Evolutionary conservation across 2,113 vertebrate genomes (phyloP).

Genomic region (Seriola dumerili): DNA sequence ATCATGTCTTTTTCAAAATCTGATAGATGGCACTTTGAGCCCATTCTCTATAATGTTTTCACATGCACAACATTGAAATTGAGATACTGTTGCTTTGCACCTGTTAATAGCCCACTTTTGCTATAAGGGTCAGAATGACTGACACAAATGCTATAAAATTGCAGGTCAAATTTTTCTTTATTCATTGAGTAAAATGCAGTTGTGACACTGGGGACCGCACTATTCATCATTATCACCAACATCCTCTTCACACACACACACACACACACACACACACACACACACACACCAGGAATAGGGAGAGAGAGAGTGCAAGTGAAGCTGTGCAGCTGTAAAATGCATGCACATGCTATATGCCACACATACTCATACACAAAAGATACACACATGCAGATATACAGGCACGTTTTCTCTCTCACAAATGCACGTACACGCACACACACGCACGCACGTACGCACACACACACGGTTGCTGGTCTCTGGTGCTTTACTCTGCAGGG

Average conservation of each 20-base stretch:
- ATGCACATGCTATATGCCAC: background rate
- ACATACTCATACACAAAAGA: background rate
- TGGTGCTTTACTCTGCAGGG: conserved; percentile 20
- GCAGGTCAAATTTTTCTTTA: background rate
- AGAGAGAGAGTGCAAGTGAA: background rate
- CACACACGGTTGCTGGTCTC: background rate
- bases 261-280: too few relatives aligned
- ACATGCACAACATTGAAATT: background rate
- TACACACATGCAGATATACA: background rate
- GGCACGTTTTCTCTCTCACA: background rate
- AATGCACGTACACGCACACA: background rate
- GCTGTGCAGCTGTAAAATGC: background rate
- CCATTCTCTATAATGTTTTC: background rate
- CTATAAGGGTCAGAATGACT: background rate
- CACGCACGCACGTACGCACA: background rate
- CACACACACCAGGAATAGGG: background rate
- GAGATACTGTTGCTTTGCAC: background rate
- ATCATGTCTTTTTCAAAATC: background rate
- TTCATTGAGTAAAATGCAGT: background rate
- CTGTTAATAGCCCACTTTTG: background rate
- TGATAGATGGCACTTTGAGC: background rate
- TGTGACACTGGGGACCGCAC: background rate
- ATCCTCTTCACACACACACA: background rate
- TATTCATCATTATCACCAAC: background rate
- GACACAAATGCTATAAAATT: background rate